Conservation (phyloP, 2,797 vertebrate species). For the Parambassis ranga region DNA sequence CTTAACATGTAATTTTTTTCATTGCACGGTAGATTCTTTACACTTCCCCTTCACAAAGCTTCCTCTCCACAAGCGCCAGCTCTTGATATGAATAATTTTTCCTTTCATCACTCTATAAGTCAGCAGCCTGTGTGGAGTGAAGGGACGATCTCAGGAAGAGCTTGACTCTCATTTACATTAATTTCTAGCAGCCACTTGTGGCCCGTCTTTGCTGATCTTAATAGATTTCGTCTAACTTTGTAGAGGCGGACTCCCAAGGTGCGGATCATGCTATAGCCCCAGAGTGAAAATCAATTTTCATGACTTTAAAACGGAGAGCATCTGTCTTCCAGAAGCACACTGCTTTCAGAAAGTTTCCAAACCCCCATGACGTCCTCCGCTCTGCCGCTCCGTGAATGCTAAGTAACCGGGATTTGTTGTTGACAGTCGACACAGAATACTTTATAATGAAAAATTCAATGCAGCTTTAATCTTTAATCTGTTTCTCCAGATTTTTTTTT, state of each 20-base stretch:
- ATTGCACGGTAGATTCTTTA: constrained; percentile 18
- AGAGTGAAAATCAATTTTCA: constrained; percentile 58
- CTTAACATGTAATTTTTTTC: constrained; percentile 52
- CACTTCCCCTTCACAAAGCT: neutral
- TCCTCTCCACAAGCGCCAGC: neutral
- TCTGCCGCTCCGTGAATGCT: constrained; percentile 32
- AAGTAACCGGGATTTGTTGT: constrained; percentile 22
- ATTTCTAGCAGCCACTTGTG: constrained; percentile 23
- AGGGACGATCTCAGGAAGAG: constrained; percentile 5
- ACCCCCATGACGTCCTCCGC: neutral
- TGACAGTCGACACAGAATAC: neutral
- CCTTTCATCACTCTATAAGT: neutral
- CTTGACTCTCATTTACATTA: constrained; percentile 36
- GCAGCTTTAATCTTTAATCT: neutral
- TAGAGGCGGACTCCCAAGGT: constrained; percentile 22
- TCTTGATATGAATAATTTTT: neutral
- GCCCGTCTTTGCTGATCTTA: constrained; percentile 29
- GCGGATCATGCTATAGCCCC: constrained; percentile 26
- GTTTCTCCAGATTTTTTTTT: neutral
- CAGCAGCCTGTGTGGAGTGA: neutral
- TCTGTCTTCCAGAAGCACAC: constrained; percentile 32
- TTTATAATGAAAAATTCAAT: constrained; percentile 8
- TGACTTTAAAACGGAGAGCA: constrained; percentile 53
- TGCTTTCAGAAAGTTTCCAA: constrained; percentile 34
- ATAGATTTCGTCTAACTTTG: constrained; percentile 41